Percentiles rank a stretch among this genome's conserved stretches.
Conservation (phyloP, 2,888 invertebrate genomes). For the Cistogaster globosa region DNA sequence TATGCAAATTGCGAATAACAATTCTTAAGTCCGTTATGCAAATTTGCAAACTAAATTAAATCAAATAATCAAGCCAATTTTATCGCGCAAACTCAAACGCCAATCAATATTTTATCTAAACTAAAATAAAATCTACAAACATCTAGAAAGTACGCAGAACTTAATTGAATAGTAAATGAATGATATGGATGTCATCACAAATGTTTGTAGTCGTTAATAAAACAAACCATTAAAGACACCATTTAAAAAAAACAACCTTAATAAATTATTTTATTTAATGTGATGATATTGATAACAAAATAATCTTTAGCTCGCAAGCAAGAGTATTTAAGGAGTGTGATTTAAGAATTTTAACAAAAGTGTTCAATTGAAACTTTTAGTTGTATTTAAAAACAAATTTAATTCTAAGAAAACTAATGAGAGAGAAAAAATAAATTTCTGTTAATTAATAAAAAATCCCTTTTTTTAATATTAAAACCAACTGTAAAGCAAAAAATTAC, state of each 20-base stretch:
- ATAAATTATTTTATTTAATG: constrained; percentile 64
- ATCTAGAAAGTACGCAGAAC: constrained; percentile 1
- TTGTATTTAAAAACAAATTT: background rate
- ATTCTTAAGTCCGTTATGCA: constrained; percentile 39
- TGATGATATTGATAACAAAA: constrained; percentile 41
- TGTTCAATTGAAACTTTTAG: background rate
- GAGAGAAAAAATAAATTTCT: no score
- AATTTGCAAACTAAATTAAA: constrained; percentile 17
- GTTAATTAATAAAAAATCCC: no score
- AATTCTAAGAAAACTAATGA: no score
- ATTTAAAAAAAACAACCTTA: constrained; percentile 60
- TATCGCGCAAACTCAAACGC: constrained; percentile 27
- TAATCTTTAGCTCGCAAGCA: background rate
- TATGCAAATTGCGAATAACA: background rate
- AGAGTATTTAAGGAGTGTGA: background rate
- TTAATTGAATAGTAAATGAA: constrained; percentile 51
- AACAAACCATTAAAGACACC: constrained; percentile 49
- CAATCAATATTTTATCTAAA: constrained; percentile 35
- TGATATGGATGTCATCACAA: constrained; percentile 56
- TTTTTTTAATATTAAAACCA: no score
- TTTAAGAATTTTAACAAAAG: background rate
- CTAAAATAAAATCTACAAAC: constrained; percentile 9
- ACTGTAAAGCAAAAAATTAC: no score
- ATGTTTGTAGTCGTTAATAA: constrained; percentile 38
- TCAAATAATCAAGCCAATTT: constrained; percentile 62